Conservation (phyloP, 2,113 vertebrate genomes). For the Chlorodrepanis virens region DNA sequence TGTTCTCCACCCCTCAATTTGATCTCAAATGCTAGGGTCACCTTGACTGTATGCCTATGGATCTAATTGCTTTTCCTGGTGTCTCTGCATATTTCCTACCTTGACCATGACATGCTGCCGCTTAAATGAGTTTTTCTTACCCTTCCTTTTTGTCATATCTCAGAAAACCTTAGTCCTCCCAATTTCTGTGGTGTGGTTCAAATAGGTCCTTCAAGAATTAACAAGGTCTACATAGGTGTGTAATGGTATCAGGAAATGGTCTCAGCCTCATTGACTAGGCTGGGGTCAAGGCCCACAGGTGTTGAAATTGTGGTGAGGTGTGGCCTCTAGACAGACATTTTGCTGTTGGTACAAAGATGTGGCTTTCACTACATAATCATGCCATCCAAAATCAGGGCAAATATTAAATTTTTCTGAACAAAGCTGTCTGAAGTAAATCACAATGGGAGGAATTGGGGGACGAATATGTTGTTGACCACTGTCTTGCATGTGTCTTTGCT, state of each 20-base stretch:
- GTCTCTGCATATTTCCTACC: not conserved
- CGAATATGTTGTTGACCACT: not conserved
- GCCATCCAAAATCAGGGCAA: not conserved
- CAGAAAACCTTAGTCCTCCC: not conserved
- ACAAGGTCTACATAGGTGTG: not conserved
- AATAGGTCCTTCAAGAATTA: not conserved
- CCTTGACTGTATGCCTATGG: not conserved
- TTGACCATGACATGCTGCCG: not conserved
- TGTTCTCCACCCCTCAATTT: not conserved
- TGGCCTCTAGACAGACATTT: not conserved
- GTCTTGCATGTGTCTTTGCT: not conserved
- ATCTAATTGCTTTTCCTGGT: not conserved
- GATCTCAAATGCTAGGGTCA: not conserved
- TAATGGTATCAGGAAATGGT: not conserved
- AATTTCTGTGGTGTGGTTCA: not conserved
- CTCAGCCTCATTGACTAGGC: not conserved
- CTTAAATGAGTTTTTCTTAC: not conserved
- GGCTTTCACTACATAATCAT: not conserved
- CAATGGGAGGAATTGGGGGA: not conserved
- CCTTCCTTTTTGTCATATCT: not conserved
- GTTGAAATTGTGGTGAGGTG: not conserved
- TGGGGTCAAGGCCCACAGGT: not conserved
- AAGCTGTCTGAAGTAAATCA: not conserved
- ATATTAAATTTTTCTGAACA: not conserved
- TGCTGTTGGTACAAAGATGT: not conserved